Conservation (phyloP, 2,888 invertebrate genomes). For the Ormyrus thymus region DNA sequence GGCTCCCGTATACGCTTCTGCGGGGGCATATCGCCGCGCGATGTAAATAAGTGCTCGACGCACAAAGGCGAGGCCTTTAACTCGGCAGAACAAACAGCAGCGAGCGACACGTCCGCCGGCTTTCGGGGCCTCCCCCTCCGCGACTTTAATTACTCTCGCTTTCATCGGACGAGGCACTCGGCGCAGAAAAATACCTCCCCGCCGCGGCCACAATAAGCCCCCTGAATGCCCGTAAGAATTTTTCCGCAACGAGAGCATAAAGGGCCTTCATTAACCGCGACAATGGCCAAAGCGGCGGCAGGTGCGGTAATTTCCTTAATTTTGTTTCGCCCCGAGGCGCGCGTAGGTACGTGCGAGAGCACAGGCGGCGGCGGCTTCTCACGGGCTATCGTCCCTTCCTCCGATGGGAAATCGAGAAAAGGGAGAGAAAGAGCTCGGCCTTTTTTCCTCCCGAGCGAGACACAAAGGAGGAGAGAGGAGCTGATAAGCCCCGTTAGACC, state of each 20-base stretch:
- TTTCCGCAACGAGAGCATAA: conserved; percentile 32
- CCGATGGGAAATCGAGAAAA: no score
- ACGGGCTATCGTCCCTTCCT: background rate
- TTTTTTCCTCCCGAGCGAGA: background rate
- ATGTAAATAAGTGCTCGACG: background rate
- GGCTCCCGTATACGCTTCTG: no score
- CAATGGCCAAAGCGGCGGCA: conserved; percentile 30
- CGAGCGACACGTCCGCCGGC: conserved; percentile 26
- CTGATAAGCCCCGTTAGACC: background rate
- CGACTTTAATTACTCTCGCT: conserved; percentile 42
- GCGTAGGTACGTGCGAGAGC: background rate
- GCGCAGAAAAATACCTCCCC: background rate
- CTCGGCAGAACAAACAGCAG: conserved; percentile 1
- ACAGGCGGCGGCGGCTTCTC: conserved; percentile 15
- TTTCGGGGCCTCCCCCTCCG: background rate
- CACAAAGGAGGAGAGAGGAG: background rate
- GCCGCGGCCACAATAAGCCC: background rate
- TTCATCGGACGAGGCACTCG: background rate
- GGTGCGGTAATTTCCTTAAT: conserved; percentile 49
- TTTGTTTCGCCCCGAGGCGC: conserved; percentile 20
- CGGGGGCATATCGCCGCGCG: background rate
- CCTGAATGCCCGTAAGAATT: conserved; percentile 13
- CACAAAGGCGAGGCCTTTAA: background rate
- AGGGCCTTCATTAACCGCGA: conserved; percentile 36
- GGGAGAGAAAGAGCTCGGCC: no score